Percentiles rank a stretch among this genome's conserved stretches.
phyloP scores from a whole-genome alignment of 2,888 invertebrate species.

The Lithophane socia region DNA sequence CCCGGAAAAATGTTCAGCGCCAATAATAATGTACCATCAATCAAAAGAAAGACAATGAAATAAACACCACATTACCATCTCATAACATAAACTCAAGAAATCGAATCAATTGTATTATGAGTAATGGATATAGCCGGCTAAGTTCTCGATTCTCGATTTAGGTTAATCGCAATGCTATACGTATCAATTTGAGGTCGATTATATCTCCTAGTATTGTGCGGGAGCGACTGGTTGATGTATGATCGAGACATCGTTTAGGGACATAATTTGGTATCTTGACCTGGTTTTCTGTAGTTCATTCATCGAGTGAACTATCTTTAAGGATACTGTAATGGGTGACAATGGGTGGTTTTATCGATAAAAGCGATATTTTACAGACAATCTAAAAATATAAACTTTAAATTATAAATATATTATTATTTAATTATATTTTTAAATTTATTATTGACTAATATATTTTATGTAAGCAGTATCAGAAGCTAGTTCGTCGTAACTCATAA shows the following conservation, averaged over 20 bases:
- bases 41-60: slow-evolving; percentile 43
- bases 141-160: slow-evolving; percentile 63
- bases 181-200: slow-evolving; percentile 53
- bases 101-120: slow-evolving; percentile 45
- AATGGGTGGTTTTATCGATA: too few species aligned
- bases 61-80: slow-evolving; percentile 40
- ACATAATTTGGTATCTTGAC: slow-evolving; percentile 31
- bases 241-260: slow-evolving; percentile 38
- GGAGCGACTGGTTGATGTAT: slow-evolving; percentile 52
- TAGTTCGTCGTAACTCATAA: too few species aligned
- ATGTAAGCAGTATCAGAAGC: too few species aligned
- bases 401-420: too few species aligned
- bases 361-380: too few species aligned
- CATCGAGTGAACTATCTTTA: slow-evolving; percentile 24
- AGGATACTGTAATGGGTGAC: too few species aligned
- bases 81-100: slow-evolving; percentile 44
- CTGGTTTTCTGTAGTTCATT: slow-evolving; percentile 26
- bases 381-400: too few species aligned
- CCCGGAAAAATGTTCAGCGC: too few species aligned
- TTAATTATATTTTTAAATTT: too few species aligned
- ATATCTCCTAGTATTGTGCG: slow-evolving; percentile 29
- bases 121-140: slow-evolving; percentile 51
- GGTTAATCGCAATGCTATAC: slow-evolving; percentile 62
- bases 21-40: slow-evolving; percentile 33
- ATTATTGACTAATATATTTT: too few species aligned